Evolutionary conservation across 2,113 vertebrate genomes (phyloP).

Genomic region (Hymenochirus boettgeri): DNA sequence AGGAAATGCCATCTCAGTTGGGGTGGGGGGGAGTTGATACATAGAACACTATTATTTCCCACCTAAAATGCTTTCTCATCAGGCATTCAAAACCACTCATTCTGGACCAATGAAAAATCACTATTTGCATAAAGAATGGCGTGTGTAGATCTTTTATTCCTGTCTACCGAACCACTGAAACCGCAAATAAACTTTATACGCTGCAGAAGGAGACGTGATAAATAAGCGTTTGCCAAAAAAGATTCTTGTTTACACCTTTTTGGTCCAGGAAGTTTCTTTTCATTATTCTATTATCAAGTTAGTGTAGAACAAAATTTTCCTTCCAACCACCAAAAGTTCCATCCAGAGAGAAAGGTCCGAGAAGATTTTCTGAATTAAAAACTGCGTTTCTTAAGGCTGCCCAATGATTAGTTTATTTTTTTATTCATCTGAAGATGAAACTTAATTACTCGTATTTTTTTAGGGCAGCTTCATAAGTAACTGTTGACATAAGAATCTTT

Average conservation of each 20-base stretch:
- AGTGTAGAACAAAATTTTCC: not conserved
- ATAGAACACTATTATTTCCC: too few species aligned
- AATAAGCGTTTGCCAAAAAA: not conserved
- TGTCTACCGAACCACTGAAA: slow-evolving; percentile 2
- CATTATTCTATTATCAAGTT: not conserved
- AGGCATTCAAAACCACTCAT: not conserved
- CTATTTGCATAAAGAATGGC: slow-evolving; percentile 22
- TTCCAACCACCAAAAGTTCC: not conserved
- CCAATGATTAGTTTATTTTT: too few species aligned
- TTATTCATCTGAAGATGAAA: too few species aligned
- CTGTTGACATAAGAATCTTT: too few species aligned
- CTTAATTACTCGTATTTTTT: too few species aligned
- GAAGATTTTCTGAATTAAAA: too few species aligned
- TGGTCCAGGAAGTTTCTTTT: not conserved
- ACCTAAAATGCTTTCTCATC: slow-evolving; percentile 1
- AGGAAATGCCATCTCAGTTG: slow-evolving; percentile 15
- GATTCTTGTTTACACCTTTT: too few species aligned
- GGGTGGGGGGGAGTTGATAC: not conserved
- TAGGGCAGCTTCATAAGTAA: too few species aligned
- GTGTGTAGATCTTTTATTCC: not conserved
- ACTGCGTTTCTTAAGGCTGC: too few species aligned
- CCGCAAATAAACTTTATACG: slow-evolving; percentile 3
- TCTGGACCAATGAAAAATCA: not conserved
- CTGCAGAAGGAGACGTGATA: not conserved
- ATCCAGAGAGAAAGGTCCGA: too few species aligned